Base-by-base conservation (phyloP, 2,113 vertebrate species). In the Amblyopsis rosae region DNA sequence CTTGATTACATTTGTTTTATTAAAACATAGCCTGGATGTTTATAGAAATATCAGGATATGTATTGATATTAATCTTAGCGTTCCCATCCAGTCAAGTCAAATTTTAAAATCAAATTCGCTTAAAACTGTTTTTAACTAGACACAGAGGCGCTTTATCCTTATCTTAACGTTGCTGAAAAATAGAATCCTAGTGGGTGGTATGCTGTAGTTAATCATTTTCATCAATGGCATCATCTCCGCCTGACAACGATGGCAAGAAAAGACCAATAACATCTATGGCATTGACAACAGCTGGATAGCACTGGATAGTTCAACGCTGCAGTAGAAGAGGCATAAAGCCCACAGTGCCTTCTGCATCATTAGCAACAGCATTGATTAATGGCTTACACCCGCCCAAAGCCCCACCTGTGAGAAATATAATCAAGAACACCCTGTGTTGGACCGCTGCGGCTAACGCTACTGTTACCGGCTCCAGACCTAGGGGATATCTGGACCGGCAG, bases 321-420 rank as follows among this genome's bases (percentile, higher is more conserved):
- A 26, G 2, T 2, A 61, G 70, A 86, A 83, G 89, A 75, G 63
- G 67, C 70, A 89, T 86, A 65, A 87, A 88, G 89, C 88, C 89
- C 87, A 92, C 82, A 75, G 75, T 62, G 88, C 89, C 87, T 77
- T 77, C 69, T 69, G 45, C 50, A 72, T 87, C 85, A 88, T 91
- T 92, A 93, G 94, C 84, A 80, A 88, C 81, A 84, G 62, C 87
- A 75, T 66, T 91, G 88, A 93, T 93, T 92, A 91, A 88, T 90
- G 87, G 76, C 87, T 75, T 59, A 81, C 85, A 90, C 82, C 75
- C 76, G 70, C 60, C 83, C 86, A 60, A 73, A 82, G 68, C 77
- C 81, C 81, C 87, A 93, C 83, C 79, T 91, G 86, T 64, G 91
- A 91, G 83, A 85, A 86, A 84, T 57, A 54, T 69, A 89, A 82